A percentile compares a stretch with the other conserved stretches of the same genome.
Conservation (phyloP, 2,888 invertebrate species). For the Drosophila histrio region DNA sequence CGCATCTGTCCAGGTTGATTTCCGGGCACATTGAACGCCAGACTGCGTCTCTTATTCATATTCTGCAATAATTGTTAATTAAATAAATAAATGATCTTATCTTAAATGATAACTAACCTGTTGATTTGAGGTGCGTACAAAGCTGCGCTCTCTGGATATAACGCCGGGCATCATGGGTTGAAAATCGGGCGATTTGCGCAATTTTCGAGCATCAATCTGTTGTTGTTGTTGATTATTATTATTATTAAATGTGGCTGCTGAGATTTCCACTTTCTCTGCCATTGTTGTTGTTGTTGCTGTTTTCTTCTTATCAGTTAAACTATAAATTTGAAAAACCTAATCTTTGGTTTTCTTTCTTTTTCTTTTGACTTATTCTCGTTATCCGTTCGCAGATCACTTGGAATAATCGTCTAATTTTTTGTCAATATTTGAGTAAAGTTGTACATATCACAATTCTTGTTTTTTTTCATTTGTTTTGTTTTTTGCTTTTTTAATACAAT, state of each 20-base stretch:
- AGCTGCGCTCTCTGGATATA: constrained; percentile 89
- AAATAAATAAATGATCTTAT: background rate
- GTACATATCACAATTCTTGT: constrained; percentile 75
- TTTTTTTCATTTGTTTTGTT: constrained; percentile 33
- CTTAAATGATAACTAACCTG: constrained; percentile 79
- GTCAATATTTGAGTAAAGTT: constrained; percentile 79
- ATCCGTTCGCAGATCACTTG: constrained; percentile 34
- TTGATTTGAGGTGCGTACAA: constrained; percentile 86
- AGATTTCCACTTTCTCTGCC: constrained; percentile 83
- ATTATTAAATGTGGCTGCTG: constrained; percentile 63
- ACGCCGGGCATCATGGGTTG: constrained; percentile 84
- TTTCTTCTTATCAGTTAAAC: constrained; percentile 38
- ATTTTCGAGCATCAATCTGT: constrained; percentile 78
- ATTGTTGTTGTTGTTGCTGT: constrained; percentile 57
- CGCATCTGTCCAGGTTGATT: constrained; percentile 83
- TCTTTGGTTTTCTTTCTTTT: constrained; percentile 61
- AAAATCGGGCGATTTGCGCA: constrained; percentile 83
- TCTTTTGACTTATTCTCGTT: constrained; percentile 27
- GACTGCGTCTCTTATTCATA: constrained; percentile 89
- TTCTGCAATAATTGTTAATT: constrained; percentile 83
- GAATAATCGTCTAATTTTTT: constrained; percentile 65
- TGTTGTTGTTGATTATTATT: constrained; percentile 58
- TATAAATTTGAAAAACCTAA: constrained; percentile 65
- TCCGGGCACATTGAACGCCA: constrained; percentile 87
- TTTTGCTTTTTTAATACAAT: constrained; percentile 54